Conservation (phyloP, 2,888 invertebrate species). For the Hydrotaea diabolus region DNA sequence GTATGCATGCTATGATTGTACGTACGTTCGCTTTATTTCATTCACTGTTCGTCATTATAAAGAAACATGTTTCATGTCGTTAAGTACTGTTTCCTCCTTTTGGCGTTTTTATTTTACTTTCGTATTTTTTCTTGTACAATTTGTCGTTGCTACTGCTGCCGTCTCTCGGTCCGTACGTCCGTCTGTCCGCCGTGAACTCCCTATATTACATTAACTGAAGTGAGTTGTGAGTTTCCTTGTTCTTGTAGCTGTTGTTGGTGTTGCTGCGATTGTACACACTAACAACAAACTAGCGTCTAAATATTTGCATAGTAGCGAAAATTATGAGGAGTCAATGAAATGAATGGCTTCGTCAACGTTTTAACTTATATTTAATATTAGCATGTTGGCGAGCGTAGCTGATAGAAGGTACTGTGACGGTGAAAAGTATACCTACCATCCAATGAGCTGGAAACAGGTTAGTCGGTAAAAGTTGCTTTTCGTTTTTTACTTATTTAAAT, state of each 20-base stretch:
- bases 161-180: background rate
- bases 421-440: no score
- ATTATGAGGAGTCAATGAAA: slow-evolving; percentile 60
- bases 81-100: slow-evolving; percentile 48
- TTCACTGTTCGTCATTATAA: slow-evolving; percentile 10
- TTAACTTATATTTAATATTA: slow-evolving; percentile 27
- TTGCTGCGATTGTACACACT: background rate
- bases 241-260: background rate
- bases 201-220: slow-evolving; percentile 23
- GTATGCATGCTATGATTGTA: background rate
- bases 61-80: slow-evolving; percentile 49
- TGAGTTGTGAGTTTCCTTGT: slow-evolving; percentile 40
- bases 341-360: slow-evolving; percentile 29
- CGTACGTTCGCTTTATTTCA: slow-evolving; percentile 8
- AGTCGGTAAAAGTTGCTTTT: no score
- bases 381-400: background rate
- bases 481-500: no score
- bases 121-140: background rate
- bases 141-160: slow-evolving; percentile 16
- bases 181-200: slow-evolving; percentile 7
- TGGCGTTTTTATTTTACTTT: slow-evolving; percentile 23
- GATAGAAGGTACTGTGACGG: background rate
- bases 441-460: no score
- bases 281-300: slow-evolving; percentile 23
- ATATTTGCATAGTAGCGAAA: slow-evolving; percentile 55